A percentile compares a stretch with the other conserved stretches of the same genome.
phyloP scores from a whole-genome alignment of 2,797 vertebrate genomes.

The Enoplosus armatus region DNA sequence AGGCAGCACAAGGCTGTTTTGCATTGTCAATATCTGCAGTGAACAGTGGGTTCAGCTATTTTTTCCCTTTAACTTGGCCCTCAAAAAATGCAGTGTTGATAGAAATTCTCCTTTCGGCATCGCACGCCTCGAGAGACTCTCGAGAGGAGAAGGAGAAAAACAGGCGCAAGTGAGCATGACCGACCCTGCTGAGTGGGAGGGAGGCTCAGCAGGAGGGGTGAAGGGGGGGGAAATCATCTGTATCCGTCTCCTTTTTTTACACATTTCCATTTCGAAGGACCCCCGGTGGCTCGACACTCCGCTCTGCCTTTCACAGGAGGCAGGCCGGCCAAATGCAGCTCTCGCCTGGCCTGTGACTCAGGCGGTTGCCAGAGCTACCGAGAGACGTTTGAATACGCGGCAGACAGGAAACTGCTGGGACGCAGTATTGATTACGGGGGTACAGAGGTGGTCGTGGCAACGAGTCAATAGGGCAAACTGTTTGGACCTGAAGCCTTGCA shows the following conservation, averaged over 20 bases:
- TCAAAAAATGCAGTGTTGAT: conserved; percentile 37
- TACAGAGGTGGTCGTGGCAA: conserved; percentile 21
- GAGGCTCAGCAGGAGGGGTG: conserved; percentile 42
- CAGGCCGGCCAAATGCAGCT: background rate
- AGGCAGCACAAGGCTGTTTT: conserved; percentile 11
- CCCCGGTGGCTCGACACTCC: conserved; percentile 40
- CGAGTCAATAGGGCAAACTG: conserved; percentile 30
- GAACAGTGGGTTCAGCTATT: conserved; percentile 14
- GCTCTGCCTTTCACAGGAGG: conserved; percentile 41
- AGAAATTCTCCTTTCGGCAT: conserved; percentile 29
- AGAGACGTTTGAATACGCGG: conserved; percentile 28
- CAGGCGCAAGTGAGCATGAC: conserved; percentile 44
- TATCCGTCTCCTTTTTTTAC: conserved; percentile 43
- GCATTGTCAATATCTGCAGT: conserved; percentile 26
- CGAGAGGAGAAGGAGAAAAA: conserved; percentile 18
- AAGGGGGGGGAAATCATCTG: conserved; percentile 38
- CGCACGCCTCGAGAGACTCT: background rate
- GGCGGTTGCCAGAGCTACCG: conserved; percentile 7
- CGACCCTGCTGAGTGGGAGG: conserved; percentile 50
- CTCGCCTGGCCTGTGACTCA: conserved; percentile 32
- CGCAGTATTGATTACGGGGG: conserved; percentile 38
- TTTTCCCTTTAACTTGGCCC: conserved; percentile 4
- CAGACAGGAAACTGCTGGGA: conserved; percentile 42
- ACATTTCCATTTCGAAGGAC: conserved; percentile 60
- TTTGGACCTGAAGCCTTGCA: conserved; percentile 31